Percentiles rank a stretch among this genome's conserved stretches.
phyloP scores from a whole-genome alignment of 1,140 invertebrate genomes.

The Cyclargus thomasi region DNA sequence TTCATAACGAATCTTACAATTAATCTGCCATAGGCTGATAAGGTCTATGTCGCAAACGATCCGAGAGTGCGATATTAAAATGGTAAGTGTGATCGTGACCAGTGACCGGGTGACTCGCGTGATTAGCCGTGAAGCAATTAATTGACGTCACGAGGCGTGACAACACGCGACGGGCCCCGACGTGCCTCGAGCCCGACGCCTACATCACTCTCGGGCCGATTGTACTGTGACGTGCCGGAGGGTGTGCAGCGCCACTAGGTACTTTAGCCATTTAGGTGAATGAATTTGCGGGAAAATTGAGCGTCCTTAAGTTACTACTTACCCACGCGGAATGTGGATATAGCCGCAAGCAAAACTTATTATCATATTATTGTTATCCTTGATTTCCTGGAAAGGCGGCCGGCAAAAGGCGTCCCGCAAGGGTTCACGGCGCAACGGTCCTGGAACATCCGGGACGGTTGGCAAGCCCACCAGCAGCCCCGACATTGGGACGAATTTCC shows the following conservation, averaged over 20 bases:
- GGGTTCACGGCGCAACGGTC: too few relatives aligned
- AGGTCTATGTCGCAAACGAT: not conserved
- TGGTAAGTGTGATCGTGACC: conserved; percentile 2
- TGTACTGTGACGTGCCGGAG: not conserved
- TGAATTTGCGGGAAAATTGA: too few relatives aligned
- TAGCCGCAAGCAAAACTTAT: too few relatives aligned
- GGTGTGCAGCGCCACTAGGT: not conserved
- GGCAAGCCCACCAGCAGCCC: not conserved
- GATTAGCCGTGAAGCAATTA: not conserved
- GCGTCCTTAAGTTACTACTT: too few relatives aligned
- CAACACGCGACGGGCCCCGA: not conserved
- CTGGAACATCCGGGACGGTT: not conserved
- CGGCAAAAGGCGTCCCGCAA: too few relatives aligned
- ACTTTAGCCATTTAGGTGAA: too few relatives aligned
- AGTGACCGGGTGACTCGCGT: not conserved
- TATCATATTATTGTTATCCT: too few relatives aligned
- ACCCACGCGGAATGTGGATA: too few relatives aligned
- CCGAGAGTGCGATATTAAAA: not conserved
- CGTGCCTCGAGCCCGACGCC: not conserved
- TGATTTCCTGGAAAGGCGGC: too few relatives aligned
- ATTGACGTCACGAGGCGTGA: conserved; percentile 7
- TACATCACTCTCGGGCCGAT: not conserved
- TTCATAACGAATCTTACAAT: not conserved
- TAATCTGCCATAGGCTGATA: not conserved
- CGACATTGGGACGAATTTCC: not conserved